phyloP scores from a whole-genome alignment of 1,140 invertebrate species.

The Halesus radiatus region DNA sequence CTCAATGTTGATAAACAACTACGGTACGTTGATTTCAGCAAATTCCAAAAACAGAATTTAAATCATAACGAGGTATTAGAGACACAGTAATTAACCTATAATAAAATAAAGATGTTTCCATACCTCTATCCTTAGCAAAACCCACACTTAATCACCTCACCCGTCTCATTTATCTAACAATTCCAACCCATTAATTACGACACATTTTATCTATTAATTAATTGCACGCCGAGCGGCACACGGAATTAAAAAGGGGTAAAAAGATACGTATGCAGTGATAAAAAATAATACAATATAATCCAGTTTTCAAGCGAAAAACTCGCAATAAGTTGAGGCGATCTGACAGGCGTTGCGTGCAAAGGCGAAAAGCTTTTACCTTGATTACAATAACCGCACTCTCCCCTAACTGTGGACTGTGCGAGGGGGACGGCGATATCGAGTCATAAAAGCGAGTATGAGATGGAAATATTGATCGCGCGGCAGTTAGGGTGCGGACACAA shows the following conservation, averaged over 20 bases:
- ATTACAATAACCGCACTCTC: slow-evolving; percentile 51
- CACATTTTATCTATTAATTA: neutral
- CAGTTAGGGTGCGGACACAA: neutral
- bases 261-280: neutral
- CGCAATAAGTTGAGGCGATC: slow-evolving; percentile 7
- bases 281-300: neutral
- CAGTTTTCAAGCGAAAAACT: neutral
- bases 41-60: too few species aligned
- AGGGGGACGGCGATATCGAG: slow-evolving; percentile 1
- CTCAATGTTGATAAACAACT: too few species aligned
- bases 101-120: too few species aligned
- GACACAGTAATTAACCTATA: too few species aligned
- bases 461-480: neutral
- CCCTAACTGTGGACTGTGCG: slow-evolving; percentile 25
- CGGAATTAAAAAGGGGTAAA: neutral
- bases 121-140: too few species aligned
- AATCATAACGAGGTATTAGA: too few species aligned
- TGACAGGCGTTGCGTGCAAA: slow-evolving; percentile 17
- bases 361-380: slow-evolving; percentile 56
- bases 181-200: neutral
- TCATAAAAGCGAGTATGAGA: neutral
- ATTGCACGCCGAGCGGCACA: neutral
- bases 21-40: too few species aligned
- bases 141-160: neutral
- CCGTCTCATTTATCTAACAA: neutral